Percentiles rank a stretch among this genome's conserved stretches.
phyloP scores from a whole-genome alignment of 2,888 invertebrate genomes.

The Hemistola chrysoprasaria region DNA sequence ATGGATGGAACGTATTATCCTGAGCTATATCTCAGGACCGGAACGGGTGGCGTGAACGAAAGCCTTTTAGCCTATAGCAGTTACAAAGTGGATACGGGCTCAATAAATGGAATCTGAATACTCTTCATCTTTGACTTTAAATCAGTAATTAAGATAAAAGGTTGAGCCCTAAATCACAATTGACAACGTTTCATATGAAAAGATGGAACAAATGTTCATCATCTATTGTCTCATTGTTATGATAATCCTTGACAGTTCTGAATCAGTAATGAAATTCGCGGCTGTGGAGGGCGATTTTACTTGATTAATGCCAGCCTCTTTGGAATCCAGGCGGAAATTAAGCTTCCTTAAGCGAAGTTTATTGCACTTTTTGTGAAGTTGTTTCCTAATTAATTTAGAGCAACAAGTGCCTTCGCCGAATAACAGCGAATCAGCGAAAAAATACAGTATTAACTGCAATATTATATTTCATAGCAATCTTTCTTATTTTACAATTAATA shows the following conservation, averaged over 20 bases:
- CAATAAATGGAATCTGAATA: too few species aligned
- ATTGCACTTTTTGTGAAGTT: slow-evolving; percentile 75
- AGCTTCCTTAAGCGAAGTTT: slow-evolving; percentile 68
- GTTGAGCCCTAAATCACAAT: slow-evolving; percentile 2
- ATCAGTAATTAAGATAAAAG: too few species aligned
- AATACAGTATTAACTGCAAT: slow-evolving; percentile 13
- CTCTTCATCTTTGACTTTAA: too few species aligned
- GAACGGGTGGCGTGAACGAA: too few species aligned
- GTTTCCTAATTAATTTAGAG: slow-evolving; percentile 71
- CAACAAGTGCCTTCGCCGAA: slow-evolving; percentile 61
- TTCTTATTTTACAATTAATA: slow-evolving; percentile 3
- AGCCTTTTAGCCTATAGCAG: too few species aligned
- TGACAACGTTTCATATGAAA: slow-evolving; percentile 10
- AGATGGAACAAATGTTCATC: slow-evolving; percentile 13
- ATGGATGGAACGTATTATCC: too few species aligned
- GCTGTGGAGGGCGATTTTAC: slow-evolving; percentile 54
- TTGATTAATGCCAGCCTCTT: slow-evolving; percentile 67
- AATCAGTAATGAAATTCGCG: slow-evolving; percentile 60
- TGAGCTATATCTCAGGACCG: too few species aligned
- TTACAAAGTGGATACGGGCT: too few species aligned
- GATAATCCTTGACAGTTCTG: slow-evolving; percentile 48
- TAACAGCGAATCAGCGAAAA: slow-evolving; percentile 37
- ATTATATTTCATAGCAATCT: slow-evolving; percentile 15
- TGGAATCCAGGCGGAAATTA: slow-evolving; percentile 63
- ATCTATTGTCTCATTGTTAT: slow-evolving; percentile 43